These are phyloP conservation scores for Pseudococcus viburni DNA, from an alignment of 2,888 invertebrate genomes.

Conservation along the genomic window DNA sequence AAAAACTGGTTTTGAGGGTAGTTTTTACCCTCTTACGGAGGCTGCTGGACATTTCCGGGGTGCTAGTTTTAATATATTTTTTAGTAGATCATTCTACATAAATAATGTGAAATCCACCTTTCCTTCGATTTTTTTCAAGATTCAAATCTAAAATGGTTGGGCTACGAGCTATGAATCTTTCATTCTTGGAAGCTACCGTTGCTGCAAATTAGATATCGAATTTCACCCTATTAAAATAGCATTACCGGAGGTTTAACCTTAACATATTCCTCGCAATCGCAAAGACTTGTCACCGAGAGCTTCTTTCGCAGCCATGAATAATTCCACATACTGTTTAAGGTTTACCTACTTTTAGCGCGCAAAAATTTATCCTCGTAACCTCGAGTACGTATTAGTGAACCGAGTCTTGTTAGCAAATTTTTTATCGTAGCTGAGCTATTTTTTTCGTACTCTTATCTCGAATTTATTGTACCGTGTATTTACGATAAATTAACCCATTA, in stretches of 20 bases:
- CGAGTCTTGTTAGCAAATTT: not conserved
- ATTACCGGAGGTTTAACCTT: slow-evolving; percentile 18
- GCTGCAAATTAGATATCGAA: slow-evolving; percentile 27
- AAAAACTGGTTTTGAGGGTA: no score
- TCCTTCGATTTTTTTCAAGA: no score
- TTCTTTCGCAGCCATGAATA: not conserved
- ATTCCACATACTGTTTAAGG: not conserved
- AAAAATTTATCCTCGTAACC: slow-evolving; percentile 7
- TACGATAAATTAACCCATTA: slow-evolving; percentile 22
- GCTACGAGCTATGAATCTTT: no score
- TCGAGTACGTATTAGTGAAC: not conserved
- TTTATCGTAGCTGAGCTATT: not conserved
- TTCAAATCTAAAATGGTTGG: no score
- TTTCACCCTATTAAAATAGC: slow-evolving; percentile 44
- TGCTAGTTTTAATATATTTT: no score
- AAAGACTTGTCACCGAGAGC: slow-evolving; percentile 11
- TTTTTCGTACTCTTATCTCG: slow-evolving; percentile 10
- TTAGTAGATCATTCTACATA: no score
- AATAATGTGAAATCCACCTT: no score
- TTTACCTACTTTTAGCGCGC: not conserved
- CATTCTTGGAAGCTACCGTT: not conserved
- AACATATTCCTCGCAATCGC: slow-evolving; percentile 30
- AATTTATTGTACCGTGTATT: slow-evolving; percentile 27
- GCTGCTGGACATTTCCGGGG: no score
- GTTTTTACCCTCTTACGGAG: no score